phyloP scores from a whole-genome alignment of 2,888 invertebrate genomes.

The Papilio elwesi region DNA sequence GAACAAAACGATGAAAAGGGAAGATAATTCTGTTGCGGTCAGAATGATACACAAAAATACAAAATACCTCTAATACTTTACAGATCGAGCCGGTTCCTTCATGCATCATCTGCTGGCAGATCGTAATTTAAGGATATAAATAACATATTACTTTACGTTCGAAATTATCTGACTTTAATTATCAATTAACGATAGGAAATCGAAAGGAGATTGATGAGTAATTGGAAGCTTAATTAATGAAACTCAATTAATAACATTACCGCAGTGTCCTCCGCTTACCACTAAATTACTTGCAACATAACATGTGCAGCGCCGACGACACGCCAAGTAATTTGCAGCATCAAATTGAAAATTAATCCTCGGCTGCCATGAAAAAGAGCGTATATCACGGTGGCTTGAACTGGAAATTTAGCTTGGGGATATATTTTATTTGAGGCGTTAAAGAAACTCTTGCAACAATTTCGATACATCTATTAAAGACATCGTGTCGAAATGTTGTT shows the following conservation, averaged over 20 bases:
- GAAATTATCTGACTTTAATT: slow-evolving; percentile 13
- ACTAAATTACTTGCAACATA: slow-evolving; percentile 18
- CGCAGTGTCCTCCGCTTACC: slow-evolving; percentile 16
- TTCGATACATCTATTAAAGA: neutral
- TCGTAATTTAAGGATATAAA: neutral
- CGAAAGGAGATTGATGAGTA: slow-evolving; percentile 28
- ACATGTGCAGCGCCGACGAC: neutral
- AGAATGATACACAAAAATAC: no score
- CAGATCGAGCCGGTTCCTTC: no score
- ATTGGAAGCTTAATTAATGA: slow-evolving; percentile 28
- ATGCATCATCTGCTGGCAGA: no score
- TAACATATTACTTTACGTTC: neutral
- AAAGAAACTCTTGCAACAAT: neutral
- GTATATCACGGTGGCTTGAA: slow-evolving; percentile 6
- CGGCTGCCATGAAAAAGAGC: slow-evolving; percentile 5
- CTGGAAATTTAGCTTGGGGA: neutral
- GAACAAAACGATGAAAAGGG: no score
- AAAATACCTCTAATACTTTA: no score
- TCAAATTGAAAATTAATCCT: slow-evolving; percentile 23
- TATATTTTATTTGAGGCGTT: neutral
- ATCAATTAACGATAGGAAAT: slow-evolving; percentile 16
- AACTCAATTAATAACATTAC: slow-evolving; percentile 27
- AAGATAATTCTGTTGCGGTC: no score
- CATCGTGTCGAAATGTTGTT: neutral
- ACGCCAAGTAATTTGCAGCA: slow-evolving; percentile 14